phyloP scores from a whole-genome alignment of 2,888 invertebrate species.

The Keiferia lycopersicella region DNA sequence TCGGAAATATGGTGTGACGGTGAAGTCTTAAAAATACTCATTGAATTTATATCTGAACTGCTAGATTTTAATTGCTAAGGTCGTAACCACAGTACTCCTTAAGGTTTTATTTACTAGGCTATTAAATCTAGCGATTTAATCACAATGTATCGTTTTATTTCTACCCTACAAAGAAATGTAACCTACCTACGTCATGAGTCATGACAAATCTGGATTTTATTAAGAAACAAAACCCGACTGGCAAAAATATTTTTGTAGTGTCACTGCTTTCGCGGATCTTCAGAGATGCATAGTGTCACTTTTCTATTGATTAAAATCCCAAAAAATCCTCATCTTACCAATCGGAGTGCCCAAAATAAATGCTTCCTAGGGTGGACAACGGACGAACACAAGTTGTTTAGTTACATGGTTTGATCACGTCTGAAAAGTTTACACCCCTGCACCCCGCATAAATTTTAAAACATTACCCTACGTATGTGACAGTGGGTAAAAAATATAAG shows the following conservation, averaged over 20 bases:
- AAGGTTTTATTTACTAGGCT: slow-evolving; percentile 5
- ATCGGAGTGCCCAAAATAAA: no score
- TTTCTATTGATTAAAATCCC: no score
- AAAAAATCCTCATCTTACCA: no score
- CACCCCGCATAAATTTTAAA: no score
- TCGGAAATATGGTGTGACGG: no score
- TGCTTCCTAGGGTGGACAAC: no score
- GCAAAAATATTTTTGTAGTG: no score
- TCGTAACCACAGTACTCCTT: slow-evolving; percentile 1
- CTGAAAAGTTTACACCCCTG: not conserved
- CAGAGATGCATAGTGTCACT: not conserved
- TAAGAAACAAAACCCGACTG: no score
- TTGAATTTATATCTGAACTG: not conserved
- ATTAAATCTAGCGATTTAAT: slow-evolving; percentile 30
- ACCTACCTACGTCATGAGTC: slow-evolving; percentile 37
- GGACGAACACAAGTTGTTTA: no score
- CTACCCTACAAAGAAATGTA: slow-evolving; percentile 37
- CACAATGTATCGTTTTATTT: slow-evolving; percentile 34
- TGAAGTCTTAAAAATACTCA: no score
- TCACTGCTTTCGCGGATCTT: not conserved
- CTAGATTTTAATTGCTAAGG: not conserved
- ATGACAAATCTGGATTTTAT: no score
- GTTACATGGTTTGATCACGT: not conserved
- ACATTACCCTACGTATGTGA: no score
- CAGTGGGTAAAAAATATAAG: slow-evolving; percentile 42